Evolutionary conservation across 2,797 vertebrate genomes (phyloP), one percentile per base, ranked within the genome.

Genomic region (Neosilurus mollespiculum): DNA sequence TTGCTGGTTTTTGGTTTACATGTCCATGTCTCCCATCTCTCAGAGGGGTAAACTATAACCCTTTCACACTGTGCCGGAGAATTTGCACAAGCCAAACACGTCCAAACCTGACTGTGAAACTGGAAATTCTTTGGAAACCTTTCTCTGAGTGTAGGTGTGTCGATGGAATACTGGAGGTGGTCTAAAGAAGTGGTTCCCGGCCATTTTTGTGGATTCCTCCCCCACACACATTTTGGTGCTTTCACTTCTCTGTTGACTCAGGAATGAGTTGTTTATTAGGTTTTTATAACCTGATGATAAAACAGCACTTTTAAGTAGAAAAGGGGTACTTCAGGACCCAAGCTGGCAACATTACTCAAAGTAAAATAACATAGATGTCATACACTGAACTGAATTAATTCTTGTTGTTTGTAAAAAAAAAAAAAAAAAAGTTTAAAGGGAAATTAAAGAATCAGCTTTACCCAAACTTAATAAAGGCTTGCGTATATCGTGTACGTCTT

Each of bases 91-190:
- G 26, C 24, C 4, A 16, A 71, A 73, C 83, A 80, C 16, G 78
- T 65, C 77, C 56, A 65, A 56, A 80, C 83, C 58, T 64, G 82
- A 65, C 58, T 6, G 34, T 3, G 24, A 64, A 83, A 79, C 58
- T 64, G 37, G 15, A 78, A 78, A 64, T 78, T 51, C 37, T 78
- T 78, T 24, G 56, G 58, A 78, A 77, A 43, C 24, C 9, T 56
- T 34, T 75, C 24, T 75, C 26, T 7, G 26, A 15, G 73, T 37
- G 51, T 34, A 62, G 18, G 66, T 56, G 56, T 83, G 70, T 71
- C 51, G 3, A 24, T 9, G 72, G 49, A 73, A 53, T 34, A 78
- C n/a, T 54, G 16, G 12, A 51, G 43, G 43, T 78, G 37, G 53
- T 62, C 26, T 76, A 59, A 76, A 59, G 24, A 73, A 30, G 24